Conservation (phyloP, 2,888 invertebrate genomes). For the Psylliodes chrysocephalus region DNA sequence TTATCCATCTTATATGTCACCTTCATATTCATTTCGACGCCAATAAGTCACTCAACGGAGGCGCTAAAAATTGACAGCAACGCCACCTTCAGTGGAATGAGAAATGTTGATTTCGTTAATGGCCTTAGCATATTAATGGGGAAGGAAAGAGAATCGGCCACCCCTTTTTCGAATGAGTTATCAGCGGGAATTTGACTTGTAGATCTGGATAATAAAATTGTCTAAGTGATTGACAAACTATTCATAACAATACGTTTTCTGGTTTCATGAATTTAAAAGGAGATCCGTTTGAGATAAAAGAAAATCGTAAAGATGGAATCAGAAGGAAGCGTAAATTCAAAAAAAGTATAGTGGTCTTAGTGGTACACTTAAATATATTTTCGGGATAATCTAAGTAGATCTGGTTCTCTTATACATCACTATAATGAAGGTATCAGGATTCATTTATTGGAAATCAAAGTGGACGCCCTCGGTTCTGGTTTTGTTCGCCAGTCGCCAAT, state of each 20-base stretch:
- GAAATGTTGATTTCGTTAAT: not conserved
- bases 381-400: too few relatives aligned
- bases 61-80: not conserved
- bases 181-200: constrained; percentile 30
- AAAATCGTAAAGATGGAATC: constrained; percentile 22
- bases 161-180: constrained; percentile 19
- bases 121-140: constrained; percentile 14
- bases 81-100: not conserved
- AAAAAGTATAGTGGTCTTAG: not conserved
- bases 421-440: too few relatives aligned
- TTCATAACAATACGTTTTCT: constrained; percentile 33
- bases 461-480: too few relatives aligned
- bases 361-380: too few relatives aligned
- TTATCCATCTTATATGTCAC: too few relatives aligned
- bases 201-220: constrained; percentile 30
- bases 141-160: constrained; percentile 5
- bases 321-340: not conserved
- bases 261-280: constrained; percentile 27
- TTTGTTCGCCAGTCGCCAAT: too few relatives aligned
- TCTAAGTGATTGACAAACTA: constrained; percentile 30
- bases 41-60: too few relatives aligned
- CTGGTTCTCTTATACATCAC: too few relatives aligned
- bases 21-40: too few relatives aligned
- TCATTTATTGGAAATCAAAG: too few relatives aligned
- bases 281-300: constrained; percentile 21